Conservation (phyloP, 2,113 vertebrate species). For the Brienomyrus brachyistius region DNA sequence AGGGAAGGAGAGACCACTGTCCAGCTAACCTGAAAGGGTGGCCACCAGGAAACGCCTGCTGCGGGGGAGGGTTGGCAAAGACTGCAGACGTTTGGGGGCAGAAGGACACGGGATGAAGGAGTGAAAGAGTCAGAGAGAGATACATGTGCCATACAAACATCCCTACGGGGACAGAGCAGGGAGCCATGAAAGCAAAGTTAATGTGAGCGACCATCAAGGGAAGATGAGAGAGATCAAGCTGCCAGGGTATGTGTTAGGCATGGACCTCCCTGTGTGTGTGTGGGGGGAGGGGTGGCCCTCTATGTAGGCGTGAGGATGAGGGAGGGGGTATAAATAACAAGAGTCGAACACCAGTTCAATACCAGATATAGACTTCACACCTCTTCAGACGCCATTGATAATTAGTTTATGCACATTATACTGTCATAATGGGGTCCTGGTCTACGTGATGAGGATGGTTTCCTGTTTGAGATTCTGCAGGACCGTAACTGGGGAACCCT, state of each 20-base stretch:
- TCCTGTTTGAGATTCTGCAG: background rate
- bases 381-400: background rate
- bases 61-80: background rate
- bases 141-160: background rate
- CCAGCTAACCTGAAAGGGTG: background rate
- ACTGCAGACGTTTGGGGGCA: background rate
- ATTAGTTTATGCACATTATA: background rate
- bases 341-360: background rate
- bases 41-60: background rate
- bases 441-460: background rate
- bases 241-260: background rate
- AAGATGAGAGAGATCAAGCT: background rate
- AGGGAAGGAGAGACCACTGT: background rate
- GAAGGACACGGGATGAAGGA: background rate
- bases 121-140: slow-evolving; percentile 24
- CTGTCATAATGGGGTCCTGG: background rate
- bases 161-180: background rate
- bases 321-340: background rate
- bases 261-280: background rate
- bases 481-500: background rate
- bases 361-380: background rate
- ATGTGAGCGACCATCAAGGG: background rate
- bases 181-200: background rate
- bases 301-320: background rate
- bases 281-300: background rate